These are phyloP conservation scores for Nettapus auritus DNA, from an alignment of 2,113 vertebrate species.

Conservation along the genomic window DNA sequence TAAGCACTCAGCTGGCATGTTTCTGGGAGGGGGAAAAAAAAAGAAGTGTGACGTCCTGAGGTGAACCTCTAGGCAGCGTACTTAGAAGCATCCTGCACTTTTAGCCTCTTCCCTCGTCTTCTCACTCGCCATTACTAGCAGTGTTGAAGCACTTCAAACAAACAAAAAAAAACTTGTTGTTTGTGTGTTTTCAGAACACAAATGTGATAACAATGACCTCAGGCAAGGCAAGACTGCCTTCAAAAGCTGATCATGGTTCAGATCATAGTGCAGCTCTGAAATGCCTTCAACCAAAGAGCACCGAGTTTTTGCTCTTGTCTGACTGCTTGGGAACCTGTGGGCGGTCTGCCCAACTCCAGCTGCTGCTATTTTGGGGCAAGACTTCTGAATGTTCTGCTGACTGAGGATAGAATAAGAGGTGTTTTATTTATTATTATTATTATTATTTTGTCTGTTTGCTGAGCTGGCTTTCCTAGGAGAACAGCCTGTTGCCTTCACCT, in stretches of 20 bases:
- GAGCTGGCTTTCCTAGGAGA: neutral
- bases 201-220: fast-evolving
- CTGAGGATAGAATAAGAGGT: neutral
- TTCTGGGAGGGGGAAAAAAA: neutral
- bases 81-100: neutral
- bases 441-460: neutral
- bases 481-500: neutral
- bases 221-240: neutral
- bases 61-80: neutral
- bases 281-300: neutral
- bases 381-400: neutral
- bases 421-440: too few relatives aligned
- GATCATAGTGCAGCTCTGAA: neutral
- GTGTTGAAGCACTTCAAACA: neutral
- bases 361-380: constrained; percentile 38
- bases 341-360: constrained; percentile 40
- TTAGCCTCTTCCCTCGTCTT: neutral
- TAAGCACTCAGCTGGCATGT: neutral
- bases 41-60: neutral
- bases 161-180: too few relatives aligned
- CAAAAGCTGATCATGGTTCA: neutral
- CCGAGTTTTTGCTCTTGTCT: neutral
- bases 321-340: neutral
- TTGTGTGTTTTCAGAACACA: neutral
- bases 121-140: neutral